Conservation (phyloP, 2,113 vertebrate species). For the Pseudopipra pipra region DNA sequence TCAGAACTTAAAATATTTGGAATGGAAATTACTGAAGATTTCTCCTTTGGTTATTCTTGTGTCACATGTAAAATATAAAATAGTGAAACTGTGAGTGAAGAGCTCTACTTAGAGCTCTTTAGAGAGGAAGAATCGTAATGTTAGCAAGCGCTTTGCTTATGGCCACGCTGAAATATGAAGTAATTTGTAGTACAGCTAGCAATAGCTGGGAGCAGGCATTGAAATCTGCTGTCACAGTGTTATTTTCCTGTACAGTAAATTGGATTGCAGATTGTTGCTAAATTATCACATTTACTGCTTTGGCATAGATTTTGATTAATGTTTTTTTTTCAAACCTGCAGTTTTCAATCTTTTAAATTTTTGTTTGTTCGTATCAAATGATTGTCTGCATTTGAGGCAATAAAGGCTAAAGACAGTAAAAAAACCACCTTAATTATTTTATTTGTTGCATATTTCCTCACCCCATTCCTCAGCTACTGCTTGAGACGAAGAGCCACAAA, state of each 20-base stretch:
- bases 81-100: background rate
- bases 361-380: background rate
- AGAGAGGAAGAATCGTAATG: background rate
- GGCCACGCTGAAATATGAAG: background rate
- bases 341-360: background rate
- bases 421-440: background rate
- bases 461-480: background rate
- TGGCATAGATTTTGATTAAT: background rate
- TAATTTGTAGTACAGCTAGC: background rate
- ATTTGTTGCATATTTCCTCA: background rate
- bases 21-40: background rate
- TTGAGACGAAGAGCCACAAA: background rate
- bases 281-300: background rate
- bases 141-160: background rate
- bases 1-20: background rate
- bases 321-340: background rate
- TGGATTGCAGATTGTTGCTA: background rate
- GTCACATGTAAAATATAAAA: background rate
- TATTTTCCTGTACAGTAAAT: background rate
- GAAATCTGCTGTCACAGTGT: background rate
- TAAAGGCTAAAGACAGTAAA: background rate
- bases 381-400: background rate
- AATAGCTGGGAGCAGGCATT: background rate
- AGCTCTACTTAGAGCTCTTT: background rate
- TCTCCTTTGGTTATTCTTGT: background rate